Percentiles rank a stretch among this genome's conserved stretches.
phyloP scores from a whole-genome alignment of 2,888 invertebrate species.

The Eristalis arbustorum region DNA sequence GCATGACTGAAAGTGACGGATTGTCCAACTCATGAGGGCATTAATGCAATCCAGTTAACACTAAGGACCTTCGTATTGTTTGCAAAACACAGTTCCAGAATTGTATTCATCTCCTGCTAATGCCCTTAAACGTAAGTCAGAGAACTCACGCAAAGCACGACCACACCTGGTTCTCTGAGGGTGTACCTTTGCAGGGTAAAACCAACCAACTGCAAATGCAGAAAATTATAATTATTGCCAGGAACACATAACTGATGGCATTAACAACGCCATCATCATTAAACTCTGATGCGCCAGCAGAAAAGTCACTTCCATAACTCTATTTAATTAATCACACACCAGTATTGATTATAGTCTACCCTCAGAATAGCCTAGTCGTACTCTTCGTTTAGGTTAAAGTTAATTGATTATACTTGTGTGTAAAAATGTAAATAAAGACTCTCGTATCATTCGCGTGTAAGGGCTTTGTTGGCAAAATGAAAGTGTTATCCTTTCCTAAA shows the following conservation, averaged over 20 bases:
- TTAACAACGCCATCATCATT: neutral
- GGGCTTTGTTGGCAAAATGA: neutral
- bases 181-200: slow-evolving; percentile 13
- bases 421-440: neutral
- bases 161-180: slow-evolving; percentile 35
- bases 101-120: slow-evolving; percentile 2
- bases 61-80: neutral
- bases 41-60: neutral
- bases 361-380: neutral
- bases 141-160: slow-evolving; percentile 24
- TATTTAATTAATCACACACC: slow-evolving; percentile 44
- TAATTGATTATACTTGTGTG: neutral
- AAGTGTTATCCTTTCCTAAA: neutral
- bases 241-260: slow-evolving; percentile 6
- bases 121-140: slow-evolving; percentile 13
- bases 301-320: slow-evolving; percentile 14
- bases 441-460: neutral
- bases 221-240: slow-evolving; percentile 38
- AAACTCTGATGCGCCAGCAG: neutral
- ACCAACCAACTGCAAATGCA: neutral
- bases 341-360: slow-evolving; percentile 26
- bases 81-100: neutral
- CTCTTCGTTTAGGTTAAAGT: neutral
- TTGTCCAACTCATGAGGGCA: neutral
- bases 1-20: neutral